These are phyloP conservation scores for Xyrauchen texanus DNA, from an alignment of 2,113 vertebrate species.

Conservation along the genomic window DNA sequence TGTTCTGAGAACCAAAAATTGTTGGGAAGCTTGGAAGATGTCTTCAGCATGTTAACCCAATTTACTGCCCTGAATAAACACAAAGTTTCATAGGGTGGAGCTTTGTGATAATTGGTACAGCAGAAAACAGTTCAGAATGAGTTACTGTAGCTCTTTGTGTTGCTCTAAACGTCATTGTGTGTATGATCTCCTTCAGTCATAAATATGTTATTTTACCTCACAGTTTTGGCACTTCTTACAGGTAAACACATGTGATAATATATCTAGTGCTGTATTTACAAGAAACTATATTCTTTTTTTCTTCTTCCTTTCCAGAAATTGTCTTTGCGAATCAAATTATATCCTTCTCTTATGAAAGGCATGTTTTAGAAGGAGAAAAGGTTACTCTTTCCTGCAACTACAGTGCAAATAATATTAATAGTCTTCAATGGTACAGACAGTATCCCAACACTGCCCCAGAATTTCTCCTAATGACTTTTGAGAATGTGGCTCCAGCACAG, in stretches of 20 bases:
- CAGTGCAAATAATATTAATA: neutral
- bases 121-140: no score
- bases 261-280: neutral
- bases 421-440: conserved; percentile 12
- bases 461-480: conserved; percentile 23
- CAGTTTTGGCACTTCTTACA: neutral
- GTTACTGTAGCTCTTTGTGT: no score
- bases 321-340: neutral
- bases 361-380: neutral
- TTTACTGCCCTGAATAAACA: no score
- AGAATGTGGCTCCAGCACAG: accelerated
- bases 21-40: no score
- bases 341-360: neutral
- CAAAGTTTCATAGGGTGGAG: no score
- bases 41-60: no score
- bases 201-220: neutral
- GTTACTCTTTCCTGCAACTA: conserved; percentile 28
- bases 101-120: no score
- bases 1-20: no score
- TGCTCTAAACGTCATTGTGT: no score
- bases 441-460: conserved; percentile 20
- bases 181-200: neutral
- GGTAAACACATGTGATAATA: neutral
- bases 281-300: neutral
- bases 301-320: neutral